A percentile compares a stretch with the other conserved stretches of the same genome.
Conservation (phyloP, 2,113 vertebrate species). For the Aleadryas rufinucha region DNA sequence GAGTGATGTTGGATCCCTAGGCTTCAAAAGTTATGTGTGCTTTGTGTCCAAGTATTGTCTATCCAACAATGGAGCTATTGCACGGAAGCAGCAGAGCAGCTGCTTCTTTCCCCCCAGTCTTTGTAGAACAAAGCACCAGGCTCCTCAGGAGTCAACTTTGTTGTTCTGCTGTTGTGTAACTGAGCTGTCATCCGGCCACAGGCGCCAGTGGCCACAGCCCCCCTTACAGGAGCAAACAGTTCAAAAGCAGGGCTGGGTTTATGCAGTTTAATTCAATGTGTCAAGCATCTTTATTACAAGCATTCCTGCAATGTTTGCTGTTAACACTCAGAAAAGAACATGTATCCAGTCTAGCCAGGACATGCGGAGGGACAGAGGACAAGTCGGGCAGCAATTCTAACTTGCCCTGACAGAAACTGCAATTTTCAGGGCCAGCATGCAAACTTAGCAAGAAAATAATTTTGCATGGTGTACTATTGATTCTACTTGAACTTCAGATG, state of each 20-base stretch:
- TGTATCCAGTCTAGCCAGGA: background rate
- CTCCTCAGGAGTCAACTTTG: slow-evolving; percentile 34
- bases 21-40: background rate
- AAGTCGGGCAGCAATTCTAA: background rate
- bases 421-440: background rate
- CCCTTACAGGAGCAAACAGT: background rate
- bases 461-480: background rate
- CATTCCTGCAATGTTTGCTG: background rate
- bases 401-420: background rate
- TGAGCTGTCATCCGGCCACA: background rate
- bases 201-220: background rate
- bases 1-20: background rate
- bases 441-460: background rate
- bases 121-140: slow-evolving; percentile 50
- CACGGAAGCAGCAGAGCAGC: slow-evolving; percentile 6
- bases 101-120: background rate
- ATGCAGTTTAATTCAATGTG: background rate
- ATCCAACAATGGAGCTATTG: slow-evolving; percentile 32
- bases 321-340: background rate
- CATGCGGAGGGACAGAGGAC: background rate
- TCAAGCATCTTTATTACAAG: background rate
- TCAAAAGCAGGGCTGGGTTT: background rate
- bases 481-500: background rate
- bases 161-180: slow-evolving; percentile 28
- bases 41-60: slow-evolving; percentile 20